These are phyloP conservation scores for Nymphicus hollandicus DNA, from an alignment of 2,113 vertebrate species.

Conservation along the genomic window DNA sequence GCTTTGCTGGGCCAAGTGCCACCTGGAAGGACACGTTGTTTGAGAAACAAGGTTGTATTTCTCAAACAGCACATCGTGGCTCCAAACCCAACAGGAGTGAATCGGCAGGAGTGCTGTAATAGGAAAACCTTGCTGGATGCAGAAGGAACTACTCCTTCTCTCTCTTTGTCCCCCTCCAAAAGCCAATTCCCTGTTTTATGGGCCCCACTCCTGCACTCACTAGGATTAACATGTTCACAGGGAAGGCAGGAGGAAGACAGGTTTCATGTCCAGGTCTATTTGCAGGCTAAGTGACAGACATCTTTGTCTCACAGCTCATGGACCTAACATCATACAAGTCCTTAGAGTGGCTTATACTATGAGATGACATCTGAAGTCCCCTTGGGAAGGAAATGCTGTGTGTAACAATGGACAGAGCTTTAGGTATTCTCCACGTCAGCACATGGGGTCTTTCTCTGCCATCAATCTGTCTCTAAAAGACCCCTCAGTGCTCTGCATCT, in stretches of 20 bases:
- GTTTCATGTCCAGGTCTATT: not conserved
- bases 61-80: not conserved
- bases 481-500: not conserved
- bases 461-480: not conserved
- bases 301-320: not conserved
- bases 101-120: not conserved
- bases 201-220: not conserved
- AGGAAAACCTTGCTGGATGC: not conserved
- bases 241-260: not conserved
- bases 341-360: not conserved
- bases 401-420: not conserved
- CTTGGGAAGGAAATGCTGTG: not conserved
- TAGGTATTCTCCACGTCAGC: not conserved
- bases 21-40: constrained; percentile 18
- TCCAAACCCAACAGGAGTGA: not conserved
- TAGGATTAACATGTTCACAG: not conserved
- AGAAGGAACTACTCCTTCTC: not conserved
- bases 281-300: not conserved
- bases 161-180: not conserved
- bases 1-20: constrained; percentile 40
- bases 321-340: not conserved
- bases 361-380: not conserved
- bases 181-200: not conserved
- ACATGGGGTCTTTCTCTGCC: not conserved
- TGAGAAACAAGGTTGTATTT: constrained; percentile 11